Base-by-base conservation (phyloP, 2,888 invertebrate species). In the Megamerina dolium region DNA sequence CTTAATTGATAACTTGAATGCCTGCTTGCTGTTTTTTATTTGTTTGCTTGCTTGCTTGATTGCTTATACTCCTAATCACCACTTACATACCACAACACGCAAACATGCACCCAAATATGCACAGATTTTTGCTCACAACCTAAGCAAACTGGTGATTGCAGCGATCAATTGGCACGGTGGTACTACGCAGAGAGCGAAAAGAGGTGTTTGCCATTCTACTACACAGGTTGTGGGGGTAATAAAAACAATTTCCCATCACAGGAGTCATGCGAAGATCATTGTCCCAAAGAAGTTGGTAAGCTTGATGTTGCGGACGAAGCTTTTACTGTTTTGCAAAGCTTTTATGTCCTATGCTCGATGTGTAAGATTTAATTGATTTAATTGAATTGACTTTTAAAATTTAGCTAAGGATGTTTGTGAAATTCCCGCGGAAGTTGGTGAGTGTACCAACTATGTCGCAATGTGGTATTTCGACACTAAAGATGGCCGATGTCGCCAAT, bases 201-300 rank as follows among this genome's bases (percentile, higher is more conserved):
- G 73, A 79, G 86, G 55, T 96, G 95, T 77, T 77, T 87, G 75
- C 90, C 90, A 39, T 95, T 94, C 79, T 88, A 90, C 79, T 94
- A 86, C 74, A 82, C 85, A 54, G 94, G 94, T 55, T 95, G 93
- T 73, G 85, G 81, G 53, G 93, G 91, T 56, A 94, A 94, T 74
- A 80, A 75, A 61, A 95, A 95, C 75, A 85, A 81, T 70, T 95
- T 89, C 76, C 75, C 75, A 51, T 80, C 80, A 62, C 77, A 79
- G 70, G 80, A 81, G 55, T 77, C 78, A 62, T 93, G 93, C 68
- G 80, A 83, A 61, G 73, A 76, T 46, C 77, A 81, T 64, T 93
- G 92, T 70, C 91, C 91, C 23, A 78, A 81, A 50, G 79, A 79
- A 65, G 79, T 83, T 61, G 85, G 89, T 89, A 75, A 87, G 86